Evolutionary conservation across 2,888 invertebrate genomes (phyloP).

Genomic region (Cephus rjabovi): DNA sequence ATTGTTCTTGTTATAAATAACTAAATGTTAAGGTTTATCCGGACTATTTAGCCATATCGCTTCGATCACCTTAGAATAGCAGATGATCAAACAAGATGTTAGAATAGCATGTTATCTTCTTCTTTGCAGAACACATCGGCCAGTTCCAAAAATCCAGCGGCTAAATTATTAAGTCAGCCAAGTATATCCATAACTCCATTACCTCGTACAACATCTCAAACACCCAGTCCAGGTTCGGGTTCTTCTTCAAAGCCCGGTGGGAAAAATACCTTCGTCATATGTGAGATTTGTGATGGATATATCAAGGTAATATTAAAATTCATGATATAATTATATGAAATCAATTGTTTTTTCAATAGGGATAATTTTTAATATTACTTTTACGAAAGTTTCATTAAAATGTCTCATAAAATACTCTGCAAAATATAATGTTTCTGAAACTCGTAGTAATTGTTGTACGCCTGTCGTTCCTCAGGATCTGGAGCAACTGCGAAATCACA

Average conservation of each 20-base stretch:
- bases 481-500: slow-evolving; percentile 93
- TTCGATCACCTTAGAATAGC: too few relatives aligned
- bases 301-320: slow-evolving; percentile 74
- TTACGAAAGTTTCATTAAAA: not conserved
- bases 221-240: slow-evolving; percentile 60
- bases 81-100: too few relatives aligned
- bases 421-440: not conserved
- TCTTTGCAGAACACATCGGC: slow-evolving; percentile 59
- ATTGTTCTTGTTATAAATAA: slow-evolving; percentile 62
- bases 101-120: slow-evolving; percentile 5
- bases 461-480: slow-evolving; percentile 72
- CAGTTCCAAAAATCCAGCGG: slow-evolving; percentile 63
- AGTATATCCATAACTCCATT: slow-evolving; percentile 92
- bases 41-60: too few relatives aligned
- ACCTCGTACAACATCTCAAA: slow-evolving; percentile 72
- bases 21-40: slow-evolving; percentile 42
- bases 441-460: too few relatives aligned
- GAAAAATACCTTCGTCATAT: slow-evolving; percentile 90
- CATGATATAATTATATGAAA: not conserved
- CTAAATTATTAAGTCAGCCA: slow-evolving; percentile 77
- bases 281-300: slow-evolving; percentile 97
- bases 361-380: not conserved
- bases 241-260: slow-evolving; percentile 67
- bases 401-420: slow-evolving; percentile 1
- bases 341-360: not conserved